Percentiles rank a stretch among this genome's conserved stretches.
phyloP scores from a whole-genome alignment of 2,888 invertebrate genomes.

The Plagiodera versicolora region DNA sequence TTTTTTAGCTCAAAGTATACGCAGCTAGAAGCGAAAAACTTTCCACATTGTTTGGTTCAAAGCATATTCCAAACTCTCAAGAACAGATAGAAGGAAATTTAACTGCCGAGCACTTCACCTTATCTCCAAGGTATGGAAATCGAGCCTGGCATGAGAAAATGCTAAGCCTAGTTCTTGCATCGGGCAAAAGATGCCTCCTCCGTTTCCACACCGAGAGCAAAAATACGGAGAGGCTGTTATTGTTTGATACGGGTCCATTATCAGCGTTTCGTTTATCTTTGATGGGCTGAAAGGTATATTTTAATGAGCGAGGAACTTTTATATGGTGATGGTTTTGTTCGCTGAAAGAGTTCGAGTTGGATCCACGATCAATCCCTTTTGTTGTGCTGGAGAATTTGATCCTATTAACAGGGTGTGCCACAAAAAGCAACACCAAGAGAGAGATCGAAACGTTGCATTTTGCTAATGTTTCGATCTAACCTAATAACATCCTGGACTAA shows the following conservation, averaged over 20 bases:
- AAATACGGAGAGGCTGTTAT: slow-evolving; percentile 2
- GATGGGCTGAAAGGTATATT: neutral
- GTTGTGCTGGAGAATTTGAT: too few species aligned
- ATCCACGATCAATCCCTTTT: too few species aligned
- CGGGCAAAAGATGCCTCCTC: slow-evolving; percentile 26
- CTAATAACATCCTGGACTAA: neutral
- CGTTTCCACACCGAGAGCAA: slow-evolving; percentile 4
- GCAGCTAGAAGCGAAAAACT: too few species aligned
- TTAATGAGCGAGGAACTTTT: neutral
- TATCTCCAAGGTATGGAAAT: slow-evolving; percentile 24
- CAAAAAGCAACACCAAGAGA: too few species aligned
- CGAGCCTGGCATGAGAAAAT: slow-evolving; percentile 21
- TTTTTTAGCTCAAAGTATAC: too few species aligned
- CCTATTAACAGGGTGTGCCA: too few species aligned
- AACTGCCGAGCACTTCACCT: slow-evolving; percentile 22
- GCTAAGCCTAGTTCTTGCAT: slow-evolving; percentile 27
- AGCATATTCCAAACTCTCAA: slow-evolving; percentile 26
- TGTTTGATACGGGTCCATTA: slow-evolving; percentile 22
- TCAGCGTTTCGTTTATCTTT: neutral
- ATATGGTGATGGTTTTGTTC: neutral
- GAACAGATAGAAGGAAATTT: slow-evolving; percentile 36
- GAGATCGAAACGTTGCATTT: too few species aligned
- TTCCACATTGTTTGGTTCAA: neutral
- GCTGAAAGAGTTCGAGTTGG: neutral
- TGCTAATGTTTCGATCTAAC: too few species aligned